phyloP scores from a whole-genome alignment of 2,797 vertebrate species.

The Alcedo atthis region DNA sequence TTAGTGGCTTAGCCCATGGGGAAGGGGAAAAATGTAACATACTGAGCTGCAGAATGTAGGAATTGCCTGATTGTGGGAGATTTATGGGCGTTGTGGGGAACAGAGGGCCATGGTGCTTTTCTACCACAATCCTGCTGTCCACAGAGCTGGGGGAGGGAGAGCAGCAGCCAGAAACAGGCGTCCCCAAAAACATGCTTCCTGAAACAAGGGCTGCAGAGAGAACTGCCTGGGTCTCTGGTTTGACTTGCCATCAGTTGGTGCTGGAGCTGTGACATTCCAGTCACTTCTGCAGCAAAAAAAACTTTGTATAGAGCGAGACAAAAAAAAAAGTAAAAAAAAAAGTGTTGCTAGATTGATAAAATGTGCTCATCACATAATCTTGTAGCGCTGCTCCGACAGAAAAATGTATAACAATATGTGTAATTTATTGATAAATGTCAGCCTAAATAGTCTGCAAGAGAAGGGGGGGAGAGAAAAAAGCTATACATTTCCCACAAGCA shows the following conservation, averaged over 20 bases:
- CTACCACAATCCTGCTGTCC: not conserved
- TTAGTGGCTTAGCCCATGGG: not conserved
- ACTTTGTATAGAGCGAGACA: not conserved
- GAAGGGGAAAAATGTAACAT: not conserved
- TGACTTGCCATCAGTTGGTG: slow-evolving; percentile 25
- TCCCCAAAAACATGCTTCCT: not conserved
- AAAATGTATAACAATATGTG: slow-evolving; percentile 71
- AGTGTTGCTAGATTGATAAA: slow-evolving; percentile 43
- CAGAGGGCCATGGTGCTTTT: not conserved
- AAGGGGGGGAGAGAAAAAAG: slow-evolving; percentile 38
- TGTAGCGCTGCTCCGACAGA: slow-evolving; percentile 20
- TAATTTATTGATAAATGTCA: slow-evolving; percentile 74
- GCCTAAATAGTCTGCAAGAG: slow-evolving; percentile 57
- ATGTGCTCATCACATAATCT: slow-evolving; percentile 64
- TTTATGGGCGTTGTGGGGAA: slow-evolving; percentile 46
- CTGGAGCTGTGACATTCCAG: slow-evolving; percentile 35
- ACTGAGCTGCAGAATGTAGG: slow-evolving; percentile 9
- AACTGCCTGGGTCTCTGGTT: not conserved
- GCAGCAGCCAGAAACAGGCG: slow-evolving; percentile 3
- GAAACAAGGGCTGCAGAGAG: not conserved
- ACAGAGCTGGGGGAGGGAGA: not conserved
- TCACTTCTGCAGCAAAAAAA: slow-evolving; percentile 52
- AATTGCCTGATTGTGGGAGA: slow-evolving; percentile 10
- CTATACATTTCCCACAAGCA: slow-evolving; percentile 72
- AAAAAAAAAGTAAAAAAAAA: not conserved